phyloP scores from a whole-genome alignment of 2,797 vertebrate genomes.

The Oreochromis grahami region DNA sequence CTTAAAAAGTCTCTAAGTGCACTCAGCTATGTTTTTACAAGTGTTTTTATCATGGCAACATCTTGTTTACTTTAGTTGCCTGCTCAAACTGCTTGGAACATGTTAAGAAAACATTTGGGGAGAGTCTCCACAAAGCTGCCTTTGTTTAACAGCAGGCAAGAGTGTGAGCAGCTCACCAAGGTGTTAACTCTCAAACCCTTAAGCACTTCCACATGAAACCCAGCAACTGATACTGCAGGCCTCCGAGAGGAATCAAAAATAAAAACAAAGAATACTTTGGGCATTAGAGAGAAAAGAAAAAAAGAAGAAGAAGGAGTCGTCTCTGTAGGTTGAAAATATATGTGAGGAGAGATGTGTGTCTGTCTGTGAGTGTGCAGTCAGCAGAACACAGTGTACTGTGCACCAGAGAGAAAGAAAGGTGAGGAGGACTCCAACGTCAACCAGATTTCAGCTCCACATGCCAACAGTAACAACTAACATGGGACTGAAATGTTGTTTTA shows the following conservation, averaged over 20 bases:
- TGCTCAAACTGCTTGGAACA: constrained; percentile 99
- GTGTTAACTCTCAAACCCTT: constrained; percentile 98
- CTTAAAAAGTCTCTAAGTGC: constrained; percentile 85
- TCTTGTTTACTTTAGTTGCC: constrained; percentile 99
- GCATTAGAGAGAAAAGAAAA: constrained; percentile 67
- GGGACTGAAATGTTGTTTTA: constrained; percentile 77
- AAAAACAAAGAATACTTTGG: constrained; percentile 83
- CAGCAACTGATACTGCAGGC: constrained; percentile 76
- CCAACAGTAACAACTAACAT: constrained; percentile 77
- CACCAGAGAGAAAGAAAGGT: constrained; percentile 51
- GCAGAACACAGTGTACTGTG: constrained; percentile 59
- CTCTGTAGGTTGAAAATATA: constrained; percentile 17
- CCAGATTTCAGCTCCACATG: constrained; percentile 67
- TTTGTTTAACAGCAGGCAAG: constrained; percentile 90
- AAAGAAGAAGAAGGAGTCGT: neutral
- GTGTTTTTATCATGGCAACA: constrained; percentile 99
- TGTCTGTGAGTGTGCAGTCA: constrained; percentile 57
- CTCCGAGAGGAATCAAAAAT: constrained; percentile 76
- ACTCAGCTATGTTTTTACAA: constrained; percentile 97
- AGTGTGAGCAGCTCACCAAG: constrained; percentile 90
- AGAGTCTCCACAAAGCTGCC: constrained; percentile 95
- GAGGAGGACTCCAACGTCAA: constrained; percentile 72
- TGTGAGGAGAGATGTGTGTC: neutral
- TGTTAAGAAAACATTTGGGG: constrained; percentile 99
- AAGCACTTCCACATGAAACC: constrained; percentile 98